These are phyloP conservation scores for Mixornis gularis DNA, from an alignment of 2,113 vertebrate species.

Conservation along the genomic window DNA sequence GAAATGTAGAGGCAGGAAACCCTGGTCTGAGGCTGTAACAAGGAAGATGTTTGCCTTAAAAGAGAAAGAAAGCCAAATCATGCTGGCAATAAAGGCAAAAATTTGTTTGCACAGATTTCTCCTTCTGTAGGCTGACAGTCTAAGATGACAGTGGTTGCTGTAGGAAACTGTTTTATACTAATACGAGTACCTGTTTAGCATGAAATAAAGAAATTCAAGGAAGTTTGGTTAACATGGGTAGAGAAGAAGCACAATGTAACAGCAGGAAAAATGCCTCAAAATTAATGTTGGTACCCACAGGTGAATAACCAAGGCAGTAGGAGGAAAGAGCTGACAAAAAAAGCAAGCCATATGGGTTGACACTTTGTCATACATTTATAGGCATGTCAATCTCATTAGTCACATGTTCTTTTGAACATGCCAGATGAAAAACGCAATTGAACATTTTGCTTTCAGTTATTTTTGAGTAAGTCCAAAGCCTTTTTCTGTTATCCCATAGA, in stretches of 20 bases:
- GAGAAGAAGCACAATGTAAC: not conserved
- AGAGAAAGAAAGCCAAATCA: not conserved
- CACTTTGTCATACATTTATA: not conserved
- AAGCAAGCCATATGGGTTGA: not conserved
- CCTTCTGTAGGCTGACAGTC: not conserved
- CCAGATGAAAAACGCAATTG: not conserved
- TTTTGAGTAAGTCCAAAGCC: not conserved
- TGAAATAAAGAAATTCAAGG: not conserved
- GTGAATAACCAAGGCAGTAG: not conserved
- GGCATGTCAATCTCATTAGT: not conserved
- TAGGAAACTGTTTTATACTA: not conserved
- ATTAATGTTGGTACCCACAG: not conserved
- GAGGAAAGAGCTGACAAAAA: not conserved
- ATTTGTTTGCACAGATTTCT: not conserved
- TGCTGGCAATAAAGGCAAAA: not conserved
- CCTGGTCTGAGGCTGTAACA: not conserved
- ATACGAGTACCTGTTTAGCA: not conserved
- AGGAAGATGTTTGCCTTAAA: not conserved
- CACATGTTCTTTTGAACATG: constrained; percentile 11
- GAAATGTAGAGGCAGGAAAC: not conserved
- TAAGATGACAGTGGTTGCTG: not conserved
- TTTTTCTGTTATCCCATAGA: not conserved
- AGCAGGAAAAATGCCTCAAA: not conserved
- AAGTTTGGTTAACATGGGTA: not conserved
- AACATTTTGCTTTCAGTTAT: not conserved